Evolutionary conservation across 2,797 vertebrate genomes (phyloP).

Genomic region (Alosa sapidissima): DNA sequence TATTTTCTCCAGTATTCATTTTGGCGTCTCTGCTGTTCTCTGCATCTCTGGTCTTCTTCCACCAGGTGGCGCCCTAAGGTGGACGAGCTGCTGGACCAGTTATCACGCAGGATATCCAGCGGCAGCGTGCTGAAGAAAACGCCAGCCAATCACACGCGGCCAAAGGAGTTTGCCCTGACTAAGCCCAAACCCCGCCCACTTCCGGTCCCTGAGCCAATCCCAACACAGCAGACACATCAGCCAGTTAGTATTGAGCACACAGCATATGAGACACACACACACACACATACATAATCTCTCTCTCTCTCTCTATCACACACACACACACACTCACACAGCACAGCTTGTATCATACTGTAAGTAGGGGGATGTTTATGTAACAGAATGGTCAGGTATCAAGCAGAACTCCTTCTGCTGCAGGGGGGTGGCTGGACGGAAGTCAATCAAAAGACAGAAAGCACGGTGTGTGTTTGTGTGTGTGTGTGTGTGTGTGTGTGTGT

Average conservation of each 20-base stretch:
- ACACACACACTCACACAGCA: not conserved
- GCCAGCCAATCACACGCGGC: slow-evolving; percentile 69
- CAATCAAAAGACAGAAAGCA: no score
- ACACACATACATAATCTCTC: not conserved
- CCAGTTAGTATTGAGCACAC: slow-evolving; percentile 71
- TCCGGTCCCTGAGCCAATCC: slow-evolving; percentile 72
- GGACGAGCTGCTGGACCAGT: slow-evolving; percentile 71
- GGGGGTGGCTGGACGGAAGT: no score
- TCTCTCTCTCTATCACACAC: not conserved
- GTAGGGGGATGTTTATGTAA: no score
- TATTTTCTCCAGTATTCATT: no score
- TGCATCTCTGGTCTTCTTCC: slow-evolving; percentile 19
- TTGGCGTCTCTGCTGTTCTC: no score
- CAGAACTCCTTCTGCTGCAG: no score
- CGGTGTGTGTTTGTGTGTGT: no score
- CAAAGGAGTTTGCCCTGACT: slow-evolving; percentile 82
- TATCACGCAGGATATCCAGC: slow-evolving; percentile 62
- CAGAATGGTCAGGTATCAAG: no score
- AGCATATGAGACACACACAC: not conserved
- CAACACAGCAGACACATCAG: slow-evolving; percentile 68
- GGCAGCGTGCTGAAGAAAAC: slow-evolving; percentile 57
- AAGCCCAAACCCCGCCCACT: slow-evolving; percentile 73
- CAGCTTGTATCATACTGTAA: no score
- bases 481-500: no score
- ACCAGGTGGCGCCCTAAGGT: slow-evolving; percentile 85